These are phyloP conservation scores for Gadus chalcogrammus DNA, from an alignment of 2,113 vertebrate species.

Conservation along the genomic window DNA sequence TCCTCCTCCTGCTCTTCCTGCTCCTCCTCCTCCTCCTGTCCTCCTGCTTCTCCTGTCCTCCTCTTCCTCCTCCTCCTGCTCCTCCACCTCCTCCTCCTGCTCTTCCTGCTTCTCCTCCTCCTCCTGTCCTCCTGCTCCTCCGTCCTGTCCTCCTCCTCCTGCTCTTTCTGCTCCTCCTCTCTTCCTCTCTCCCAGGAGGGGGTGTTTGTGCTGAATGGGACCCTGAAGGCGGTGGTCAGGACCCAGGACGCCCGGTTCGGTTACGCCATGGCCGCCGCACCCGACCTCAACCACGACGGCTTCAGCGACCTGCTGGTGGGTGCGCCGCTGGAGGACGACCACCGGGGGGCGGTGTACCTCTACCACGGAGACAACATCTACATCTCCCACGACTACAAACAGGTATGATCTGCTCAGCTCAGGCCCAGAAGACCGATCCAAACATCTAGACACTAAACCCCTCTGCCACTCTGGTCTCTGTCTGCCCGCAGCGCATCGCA, in stretches of 20 bases:
- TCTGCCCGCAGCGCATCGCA: conserved; percentile 76
- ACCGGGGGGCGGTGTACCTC: conserved; percentile 86
- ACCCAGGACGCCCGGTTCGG: conserved; percentile 89
- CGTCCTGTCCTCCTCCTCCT: not conserved
- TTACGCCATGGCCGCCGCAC: conserved; percentile 78
- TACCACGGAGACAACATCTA: conserved; percentile 78
- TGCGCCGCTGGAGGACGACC: conserved; percentile 88
- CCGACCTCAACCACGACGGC: conserved; percentile 88
- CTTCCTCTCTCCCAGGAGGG: conserved; percentile 54
- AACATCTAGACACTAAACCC: not conserved
- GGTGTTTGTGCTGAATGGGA: conserved; percentile 77
- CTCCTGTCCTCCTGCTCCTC: not conserved
- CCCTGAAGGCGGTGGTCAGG: conserved; percentile 71
- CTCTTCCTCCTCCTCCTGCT: not conserved
- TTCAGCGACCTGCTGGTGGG: conserved; percentile 82
- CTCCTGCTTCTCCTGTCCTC: too few relatives aligned
- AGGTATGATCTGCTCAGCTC: conserved; percentile 64
- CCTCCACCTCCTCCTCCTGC: too few relatives aligned
- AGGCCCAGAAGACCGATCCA: not conserved
- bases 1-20: not conserved
- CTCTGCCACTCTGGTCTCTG: not conserved
- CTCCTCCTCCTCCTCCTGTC: too few relatives aligned
- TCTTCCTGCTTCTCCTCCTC: not conserved
- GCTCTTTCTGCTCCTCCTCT: not conserved
- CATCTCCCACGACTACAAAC: conserved; percentile 74